Base-by-base conservation (phyloP, 92 coral and sea anemone genomes). In the Paragorgia papillata region DNA sequence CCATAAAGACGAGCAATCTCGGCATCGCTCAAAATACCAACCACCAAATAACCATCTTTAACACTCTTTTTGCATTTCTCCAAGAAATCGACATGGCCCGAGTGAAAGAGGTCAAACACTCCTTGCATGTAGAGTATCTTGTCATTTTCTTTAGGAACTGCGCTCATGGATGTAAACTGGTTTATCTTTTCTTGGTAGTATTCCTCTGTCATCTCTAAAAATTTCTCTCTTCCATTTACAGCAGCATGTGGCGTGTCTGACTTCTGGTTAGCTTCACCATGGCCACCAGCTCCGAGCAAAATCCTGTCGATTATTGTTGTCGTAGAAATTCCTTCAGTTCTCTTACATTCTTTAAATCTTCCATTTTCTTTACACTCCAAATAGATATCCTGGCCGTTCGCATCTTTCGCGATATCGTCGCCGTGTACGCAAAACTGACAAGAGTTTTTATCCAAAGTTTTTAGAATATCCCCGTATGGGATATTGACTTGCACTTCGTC, bases 51-150 rank as follows among this genome's bases (percentile, higher is more conserved):
- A 50, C 5, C 87, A 73, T 93, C 84, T 50, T 93, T 83, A 7
- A 90, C 94, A 57, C 81, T 68, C 54, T 62, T 74, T 62, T 90
- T 90, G 69, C 97, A 96, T 25, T 89, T 87, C 35, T 86, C 90
- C 65, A 93, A 84, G 83, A 93, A 93, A 80, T 88, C 97, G 55
- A 93, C 78, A 70, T 90, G 80, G 12, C 97, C 97, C 1, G 89
- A 88, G 62, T 93, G 97, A 65, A 93, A 93, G n/a, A 93, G 97
- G 80, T 93, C 97, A 80, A 93, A 93, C 2, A 96, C 97, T 53
- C 97, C 97, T 44, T 96, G 93, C 1, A 92, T 84, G 57, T 93
- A 93, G 19, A 88, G 80, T 20, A 93, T 67, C 62, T 73, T 90
- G 73, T 87, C 97, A 7, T 75, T 70, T 29, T 90, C 76, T 88